Conservation (phyloP, 1,140 invertebrate species). For the Maniola jurtina region DNA sequence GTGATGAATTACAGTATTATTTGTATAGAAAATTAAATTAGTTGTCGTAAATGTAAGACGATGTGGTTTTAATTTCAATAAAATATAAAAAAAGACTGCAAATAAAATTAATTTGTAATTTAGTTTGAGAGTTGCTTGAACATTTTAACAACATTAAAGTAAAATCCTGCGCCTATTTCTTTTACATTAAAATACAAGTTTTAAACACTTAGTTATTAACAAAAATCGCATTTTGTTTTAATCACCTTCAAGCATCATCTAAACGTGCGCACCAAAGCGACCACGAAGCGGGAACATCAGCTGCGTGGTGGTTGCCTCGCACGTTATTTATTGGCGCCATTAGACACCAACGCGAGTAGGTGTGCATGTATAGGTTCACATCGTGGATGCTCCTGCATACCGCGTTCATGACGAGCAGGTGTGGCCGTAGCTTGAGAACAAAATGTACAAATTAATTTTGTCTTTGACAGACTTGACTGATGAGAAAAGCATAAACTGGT, state of each 20-base stretch:
- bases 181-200: background rate
- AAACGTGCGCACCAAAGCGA: too few species aligned
- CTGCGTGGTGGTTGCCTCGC: too few species aligned
- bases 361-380: too few species aligned
- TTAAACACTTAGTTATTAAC: too few species aligned
- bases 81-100: constrained; percentile 8
- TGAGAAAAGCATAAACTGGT: background rate
- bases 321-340: too few species aligned
- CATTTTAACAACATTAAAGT: background rate
- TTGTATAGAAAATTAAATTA: constrained; percentile 5
- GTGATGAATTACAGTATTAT: constrained; percentile 10
- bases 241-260: too few species aligned
- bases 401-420: too few species aligned
- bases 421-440: background rate
- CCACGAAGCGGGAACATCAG: too few species aligned
- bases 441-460: background rate
- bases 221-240: too few species aligned
- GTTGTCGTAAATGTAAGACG: background rate
- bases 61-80: background rate
- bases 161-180: background rate
- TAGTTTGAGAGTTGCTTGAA: too few species aligned
- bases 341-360: too few species aligned
- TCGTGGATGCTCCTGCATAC: too few species aligned
- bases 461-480: background rate
- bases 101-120: constrained; percentile 10